These are phyloP conservation scores for Gymnocephalus cernua DNA, from an alignment of 2,113 vertebrate species.

Conservation along the genomic window DNA sequence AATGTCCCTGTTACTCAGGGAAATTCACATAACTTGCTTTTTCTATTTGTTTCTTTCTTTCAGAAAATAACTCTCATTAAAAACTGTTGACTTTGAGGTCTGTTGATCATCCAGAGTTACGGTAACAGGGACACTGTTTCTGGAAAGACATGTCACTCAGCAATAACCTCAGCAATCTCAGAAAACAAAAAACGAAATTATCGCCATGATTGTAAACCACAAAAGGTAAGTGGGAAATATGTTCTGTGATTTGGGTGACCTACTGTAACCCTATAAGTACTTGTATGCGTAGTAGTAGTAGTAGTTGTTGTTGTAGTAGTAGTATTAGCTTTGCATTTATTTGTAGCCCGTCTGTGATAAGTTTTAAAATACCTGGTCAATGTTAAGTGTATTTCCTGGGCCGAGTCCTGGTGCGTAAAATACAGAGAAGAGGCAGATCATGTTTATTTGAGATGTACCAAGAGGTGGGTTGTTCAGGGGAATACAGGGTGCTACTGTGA, in stretches of 20 bases:
- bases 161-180: slow-evolving; percentile 4
- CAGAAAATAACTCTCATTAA: not conserved
- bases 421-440: not conserved
- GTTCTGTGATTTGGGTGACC: not conserved
- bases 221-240: not conserved
- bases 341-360: not conserved
- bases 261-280: not conserved
- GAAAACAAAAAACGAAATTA: not conserved
- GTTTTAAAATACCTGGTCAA: not conserved
- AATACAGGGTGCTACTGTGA: not conserved
- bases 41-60: not conserved
- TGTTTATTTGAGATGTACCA: not conserved
- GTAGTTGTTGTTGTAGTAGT: no score
- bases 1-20: not conserved
- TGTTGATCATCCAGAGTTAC: slow-evolving; percentile 3
- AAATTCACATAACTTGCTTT: not conserved
- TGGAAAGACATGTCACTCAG: not conserved
- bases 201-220: not conserved
- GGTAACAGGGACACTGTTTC: not conserved
- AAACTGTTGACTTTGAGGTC: slow-evolving; percentile 10
- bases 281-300: not conserved
- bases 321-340: not conserved
- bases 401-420: not conserved
- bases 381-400: not conserved
- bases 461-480: not conserved